Evolutionary conservation across 2,888 invertebrate genomes (phyloP).

Genomic region (Tridacna gigas): DNA sequence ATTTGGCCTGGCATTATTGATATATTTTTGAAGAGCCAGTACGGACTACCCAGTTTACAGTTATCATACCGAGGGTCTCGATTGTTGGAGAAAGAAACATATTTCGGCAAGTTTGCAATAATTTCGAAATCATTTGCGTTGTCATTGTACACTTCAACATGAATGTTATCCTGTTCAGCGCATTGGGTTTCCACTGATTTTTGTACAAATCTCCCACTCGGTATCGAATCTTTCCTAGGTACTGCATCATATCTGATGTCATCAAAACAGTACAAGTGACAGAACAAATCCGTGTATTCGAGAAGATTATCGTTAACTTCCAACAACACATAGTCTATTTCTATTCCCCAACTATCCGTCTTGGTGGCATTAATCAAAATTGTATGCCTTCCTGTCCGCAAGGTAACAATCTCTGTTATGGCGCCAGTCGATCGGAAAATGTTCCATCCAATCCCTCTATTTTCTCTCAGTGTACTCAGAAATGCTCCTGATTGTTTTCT

Average conservation of each 20-base stretch:
- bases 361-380: constrained; percentile 44
- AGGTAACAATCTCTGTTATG: constrained; percentile 17
- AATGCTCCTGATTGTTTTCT: constrained; percentile 41
- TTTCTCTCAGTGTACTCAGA: constrained; percentile 20
- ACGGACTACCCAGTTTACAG: constrained; percentile 55
- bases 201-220: constrained; percentile 62
- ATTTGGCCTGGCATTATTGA: constrained; percentile 24
- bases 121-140: constrained; percentile 57
- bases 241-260: constrained; percentile 53
- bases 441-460: constrained; percentile 63
- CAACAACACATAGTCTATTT: constrained; percentile 60
- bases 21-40: constrained; percentile 65
- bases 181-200: constrained; percentile 61
- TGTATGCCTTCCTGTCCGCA: constrained; percentile 55
- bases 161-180: constrained; percentile 67
- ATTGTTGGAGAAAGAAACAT: constrained; percentile 64
- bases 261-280: constrained; percentile 61
- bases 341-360: constrained; percentile 62
- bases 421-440: constrained; percentile 49
- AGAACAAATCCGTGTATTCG: constrained; percentile 49
- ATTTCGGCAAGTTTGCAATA: constrained; percentile 63
- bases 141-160: constrained; percentile 65
- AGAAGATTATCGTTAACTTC: constrained; percentile 48
- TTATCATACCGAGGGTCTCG: constrained; percentile 58
- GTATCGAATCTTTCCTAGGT: constrained; percentile 41